Evolutionary conservation across 2,888 invertebrate genomes (phyloP), one percentile per base, ranked within the genome.

Genomic region (Aromia moschata): DNA sequence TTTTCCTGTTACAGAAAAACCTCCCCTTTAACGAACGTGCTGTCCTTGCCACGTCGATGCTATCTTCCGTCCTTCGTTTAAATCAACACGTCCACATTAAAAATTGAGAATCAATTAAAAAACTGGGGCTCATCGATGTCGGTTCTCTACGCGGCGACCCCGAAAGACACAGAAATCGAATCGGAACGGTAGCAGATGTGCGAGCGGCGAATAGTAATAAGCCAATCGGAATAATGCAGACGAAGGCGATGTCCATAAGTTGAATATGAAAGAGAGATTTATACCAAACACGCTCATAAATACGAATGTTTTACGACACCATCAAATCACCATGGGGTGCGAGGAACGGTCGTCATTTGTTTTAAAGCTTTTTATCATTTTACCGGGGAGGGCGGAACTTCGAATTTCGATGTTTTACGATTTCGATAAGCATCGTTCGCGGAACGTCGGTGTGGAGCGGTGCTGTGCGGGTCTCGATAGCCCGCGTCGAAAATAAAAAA

Each of bases 191-290:
- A 61, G 56, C 63, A 65, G 61, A 64, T 67, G 66, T 58, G 51
- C 66, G 62, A 62, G 61, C 17, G 36, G 16, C 51, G 64, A 67
- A 64, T 67, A 62, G 62, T 60, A 67, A 67, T 60, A 60, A 67
- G 49, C 62, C 62, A 67, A 62, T 67, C 60, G 58, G 60, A 64
- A 67, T 67, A 64, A 64, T 67, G 60, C 59, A 61, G 65, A 60
- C 52, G 56, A 58, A 51, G 44, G 56, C 49, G 17, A 56, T 65
- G 65, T 65, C 65, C 63, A 65, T 63, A 65, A 65, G 62, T 63
- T 63, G 63, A 63, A 65, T 62, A 57, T 60, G 63, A 63, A 63
- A 58, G 65, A n/a, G n/a, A 63, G 63, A 65, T 65, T 63, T 65
- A 63, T 65, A 45, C 52, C 46, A 40, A 53, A 58, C 53, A 52